Evolutionary conservation across 2,888 invertebrate species (phyloP).

Genomic region (Trichacis sp.): DNA sequence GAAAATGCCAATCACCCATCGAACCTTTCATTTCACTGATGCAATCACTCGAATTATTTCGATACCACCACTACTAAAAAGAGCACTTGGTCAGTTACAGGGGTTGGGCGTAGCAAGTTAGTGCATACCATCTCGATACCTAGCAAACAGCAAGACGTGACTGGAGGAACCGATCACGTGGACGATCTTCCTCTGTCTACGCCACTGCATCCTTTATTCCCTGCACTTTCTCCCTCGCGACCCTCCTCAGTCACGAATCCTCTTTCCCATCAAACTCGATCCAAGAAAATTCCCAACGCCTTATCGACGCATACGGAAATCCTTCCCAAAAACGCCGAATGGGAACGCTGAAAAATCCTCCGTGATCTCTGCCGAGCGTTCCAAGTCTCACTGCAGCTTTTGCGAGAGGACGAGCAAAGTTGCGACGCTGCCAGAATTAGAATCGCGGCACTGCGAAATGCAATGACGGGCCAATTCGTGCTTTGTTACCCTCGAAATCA

Average conservation of each 20-base stretch:
- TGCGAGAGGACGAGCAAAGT: slow-evolving; percentile 48
- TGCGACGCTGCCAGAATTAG: slow-evolving; percentile 47
- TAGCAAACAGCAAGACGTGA: slow-evolving; percentile 63
- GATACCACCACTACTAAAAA: neutral
- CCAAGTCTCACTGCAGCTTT: slow-evolving; percentile 38
- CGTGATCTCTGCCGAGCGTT: slow-evolving; percentile 53
- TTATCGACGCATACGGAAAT: neutral
- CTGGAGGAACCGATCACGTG: slow-evolving; percentile 66
- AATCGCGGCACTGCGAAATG: slow-evolving; percentile 43
- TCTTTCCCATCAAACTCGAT: no score
- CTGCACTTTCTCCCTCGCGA: neutral
- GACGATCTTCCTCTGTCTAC: slow-evolving; percentile 61
- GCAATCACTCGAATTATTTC: neutral
- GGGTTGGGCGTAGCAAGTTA: slow-evolving; percentile 33
- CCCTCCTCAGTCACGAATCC: no score
- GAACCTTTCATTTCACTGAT: no score
- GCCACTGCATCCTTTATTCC: slow-evolving; percentile 62
- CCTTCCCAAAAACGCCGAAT: neutral
- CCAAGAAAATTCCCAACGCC: neutral
- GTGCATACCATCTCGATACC: slow-evolving; percentile 67
- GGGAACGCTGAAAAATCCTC: slow-evolving; percentile 34
- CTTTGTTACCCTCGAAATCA: slow-evolving; percentile 21
- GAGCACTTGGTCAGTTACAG: slow-evolving; percentile 7
- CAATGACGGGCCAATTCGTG: slow-evolving; percentile 8
- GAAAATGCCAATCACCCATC: no score